phyloP scores from a whole-genome alignment of 1,140 invertebrate species.

The Magallana gigas region DNA sequence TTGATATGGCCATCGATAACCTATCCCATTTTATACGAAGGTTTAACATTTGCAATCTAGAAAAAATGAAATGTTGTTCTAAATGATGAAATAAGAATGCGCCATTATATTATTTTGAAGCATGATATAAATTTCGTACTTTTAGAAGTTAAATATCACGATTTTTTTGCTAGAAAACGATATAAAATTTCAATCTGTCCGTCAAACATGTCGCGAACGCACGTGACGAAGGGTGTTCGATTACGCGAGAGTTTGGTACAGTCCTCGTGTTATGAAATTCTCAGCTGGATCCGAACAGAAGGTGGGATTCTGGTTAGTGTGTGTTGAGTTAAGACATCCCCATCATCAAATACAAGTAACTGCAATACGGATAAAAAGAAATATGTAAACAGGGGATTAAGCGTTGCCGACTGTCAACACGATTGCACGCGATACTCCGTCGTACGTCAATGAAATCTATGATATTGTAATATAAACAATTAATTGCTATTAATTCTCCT shows the following conservation, averaged over 20 bases:
- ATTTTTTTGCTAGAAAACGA: not conserved
- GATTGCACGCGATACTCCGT: constrained; percentile 8
- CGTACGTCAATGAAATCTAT: constrained; percentile 6
- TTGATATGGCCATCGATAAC: no score
- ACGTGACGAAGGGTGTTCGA: not conserved
- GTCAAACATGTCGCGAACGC: constrained; percentile 4
- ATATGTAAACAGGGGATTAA: constrained; percentile 21
- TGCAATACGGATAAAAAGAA: constrained; percentile 12
- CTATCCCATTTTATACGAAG: no score
- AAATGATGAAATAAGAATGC: not conserved
- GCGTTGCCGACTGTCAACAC: constrained; percentile 19
- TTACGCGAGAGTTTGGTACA: constrained; percentile 7
- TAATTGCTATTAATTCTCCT: constrained; percentile 34
- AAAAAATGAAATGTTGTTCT: no score
- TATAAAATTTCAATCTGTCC: not conserved
- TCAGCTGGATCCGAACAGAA: constrained; percentile 11
- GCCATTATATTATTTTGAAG: not conserved
- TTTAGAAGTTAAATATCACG: not conserved
- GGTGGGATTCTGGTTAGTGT: not conserved
- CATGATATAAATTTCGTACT: not conserved
- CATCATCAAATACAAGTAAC: constrained; percentile 18
- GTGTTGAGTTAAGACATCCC: not conserved
- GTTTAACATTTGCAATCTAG: no score
- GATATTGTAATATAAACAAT: constrained; percentile 39
- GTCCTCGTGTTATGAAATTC: constrained; percentile 20